phyloP scores from a whole-genome alignment of 2,888 invertebrate genomes.

The Drosophila limbata region DNA sequence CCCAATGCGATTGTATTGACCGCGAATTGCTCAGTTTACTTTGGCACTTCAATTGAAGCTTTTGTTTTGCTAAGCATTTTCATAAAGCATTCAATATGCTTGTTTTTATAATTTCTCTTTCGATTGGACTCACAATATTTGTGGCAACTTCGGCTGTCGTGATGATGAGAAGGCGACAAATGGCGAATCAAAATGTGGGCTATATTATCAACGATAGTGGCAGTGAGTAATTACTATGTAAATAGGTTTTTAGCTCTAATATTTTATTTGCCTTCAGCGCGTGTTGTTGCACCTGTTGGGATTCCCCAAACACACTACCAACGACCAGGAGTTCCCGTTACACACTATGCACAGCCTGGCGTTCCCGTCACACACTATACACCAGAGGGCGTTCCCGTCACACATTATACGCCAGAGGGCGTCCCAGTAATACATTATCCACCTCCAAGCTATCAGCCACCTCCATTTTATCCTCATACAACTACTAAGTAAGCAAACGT shows the following conservation, averaged over 20 bases:
- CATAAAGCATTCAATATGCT: not conserved
- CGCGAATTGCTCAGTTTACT: slow-evolving; percentile 19
- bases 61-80: slow-evolving; percentile 9
- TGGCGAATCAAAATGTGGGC: slow-evolving; percentile 22
- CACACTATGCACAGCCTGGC: slow-evolving; percentile 9
- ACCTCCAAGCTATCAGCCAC: slow-evolving; percentile 17
- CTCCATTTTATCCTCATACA: slow-evolving; percentile 4
- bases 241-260: not conserved
- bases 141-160: slow-evolving; percentile 7
- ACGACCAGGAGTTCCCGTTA: not conserved
- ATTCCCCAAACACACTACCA: slow-evolving; percentile 4
- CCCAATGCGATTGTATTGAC: not conserved
- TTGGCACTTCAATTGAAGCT: slow-evolving; percentile 12
- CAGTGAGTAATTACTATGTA: slow-evolving; percentile 11
- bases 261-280: slow-evolving; percentile 1
- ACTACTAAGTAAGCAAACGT: slow-evolving; percentile 6
- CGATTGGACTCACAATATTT: slow-evolving; percentile 21
- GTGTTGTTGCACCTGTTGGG: not conserved
- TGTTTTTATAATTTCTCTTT: slow-evolving; percentile 20
- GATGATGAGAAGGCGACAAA: slow-evolving; percentile 7
- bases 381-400: not conserved
- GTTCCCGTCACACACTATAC: slow-evolving; percentile 7
- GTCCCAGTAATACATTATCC: slow-evolving; percentile 16
- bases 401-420: slow-evolving; percentile 2
- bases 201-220: slow-evolving; percentile 26